Percentiles rank a stretch among this genome's conserved stretches.
phyloP scores from a whole-genome alignment of 2,888 invertebrate genomes.

The Bombyx huttoni region DNA sequence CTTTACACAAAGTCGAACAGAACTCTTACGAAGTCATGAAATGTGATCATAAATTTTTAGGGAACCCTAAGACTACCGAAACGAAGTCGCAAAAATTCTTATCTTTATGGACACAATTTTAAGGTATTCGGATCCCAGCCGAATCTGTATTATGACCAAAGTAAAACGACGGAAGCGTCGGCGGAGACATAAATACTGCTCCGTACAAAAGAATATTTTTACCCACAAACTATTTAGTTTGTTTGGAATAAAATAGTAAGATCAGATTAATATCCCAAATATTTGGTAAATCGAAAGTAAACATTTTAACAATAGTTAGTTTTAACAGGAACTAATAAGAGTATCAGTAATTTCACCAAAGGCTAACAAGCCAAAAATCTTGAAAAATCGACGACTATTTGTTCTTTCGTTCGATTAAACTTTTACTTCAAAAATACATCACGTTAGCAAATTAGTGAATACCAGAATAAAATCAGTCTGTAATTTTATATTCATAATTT shows the following conservation, averaged over 20 bases:
- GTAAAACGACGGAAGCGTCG: constrained; percentile 17
- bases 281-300: too few species aligned
- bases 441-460: background rate
- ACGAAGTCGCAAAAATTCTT: constrained; percentile 43
- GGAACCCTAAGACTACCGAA: constrained; percentile 29
- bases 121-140: constrained; percentile 34
- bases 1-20: constrained; percentile 23
- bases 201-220: constrained; percentile 4
- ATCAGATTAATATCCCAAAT: background rate
- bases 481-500: background rate
- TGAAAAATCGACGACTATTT: background rate
- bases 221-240: background rate
- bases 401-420: too few species aligned
- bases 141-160: constrained; percentile 21
- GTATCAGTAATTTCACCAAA: too few species aligned
- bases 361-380: background rate
- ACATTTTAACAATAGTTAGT: too few species aligned
- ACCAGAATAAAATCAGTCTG: background rate
- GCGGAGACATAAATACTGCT: constrained; percentile 14
- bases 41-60: constrained; percentile 45
- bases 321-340: too few species aligned
- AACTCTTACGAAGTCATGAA: constrained; percentile 39
- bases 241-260: background rate
- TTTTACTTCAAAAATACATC: constrained; percentile 4
- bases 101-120: constrained; percentile 47